A percentile compares a stretch with the other conserved stretches of the same genome.
phyloP scores from a whole-genome alignment of 1,140 invertebrate genomes.

The Sinonovacula constricta region DNA sequence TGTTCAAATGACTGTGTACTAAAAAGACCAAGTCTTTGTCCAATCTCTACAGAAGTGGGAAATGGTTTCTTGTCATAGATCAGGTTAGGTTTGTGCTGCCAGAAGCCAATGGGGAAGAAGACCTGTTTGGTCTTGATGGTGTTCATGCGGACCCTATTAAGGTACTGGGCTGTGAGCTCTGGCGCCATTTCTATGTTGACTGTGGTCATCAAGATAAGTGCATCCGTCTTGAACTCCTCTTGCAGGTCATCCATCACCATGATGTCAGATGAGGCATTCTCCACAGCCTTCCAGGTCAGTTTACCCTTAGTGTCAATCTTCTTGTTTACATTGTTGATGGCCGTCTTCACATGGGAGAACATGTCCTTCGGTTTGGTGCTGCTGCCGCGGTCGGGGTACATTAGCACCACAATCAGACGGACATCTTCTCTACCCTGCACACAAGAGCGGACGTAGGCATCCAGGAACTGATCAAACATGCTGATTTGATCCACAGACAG shows the following conservation, averaged over 20 bases:
- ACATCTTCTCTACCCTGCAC: conserved; percentile 89
- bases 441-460: conserved; percentile 85
- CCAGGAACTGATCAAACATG: conserved; percentile 83
- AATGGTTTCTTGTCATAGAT: conserved; percentile 74
- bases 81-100: conserved; percentile 76
- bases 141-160: conserved; percentile 83
- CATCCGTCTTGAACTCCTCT: conserved; percentile 82
- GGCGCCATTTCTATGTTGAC: conserved; percentile 83
- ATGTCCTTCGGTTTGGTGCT: conserved; percentile 34
- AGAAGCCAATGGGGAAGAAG: conserved; percentile 78
- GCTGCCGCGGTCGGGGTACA: conserved; percentile 65
- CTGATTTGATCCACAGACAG: conserved; percentile 81
- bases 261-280: conserved; percentile 79
- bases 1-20: conserved; percentile 86
- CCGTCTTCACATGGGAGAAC: conserved; percentile 79
- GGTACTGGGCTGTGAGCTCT: conserved; percentile 83
- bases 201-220: conserved; percentile 70
- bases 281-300: conserved; percentile 84
- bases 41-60: conserved; percentile 84
- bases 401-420: conserved; percentile 83
- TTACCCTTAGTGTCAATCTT: conserved; percentile 86
- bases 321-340: conserved; percentile 80
- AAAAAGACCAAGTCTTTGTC: conserved; percentile 89
- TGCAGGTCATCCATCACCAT: conserved; percentile 85
- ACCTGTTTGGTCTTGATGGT: conserved; percentile 79